These are phyloP conservation scores for Salvator merianae DNA, from an alignment of 2,113 vertebrate genomes.

Conservation along the genomic window DNA sequence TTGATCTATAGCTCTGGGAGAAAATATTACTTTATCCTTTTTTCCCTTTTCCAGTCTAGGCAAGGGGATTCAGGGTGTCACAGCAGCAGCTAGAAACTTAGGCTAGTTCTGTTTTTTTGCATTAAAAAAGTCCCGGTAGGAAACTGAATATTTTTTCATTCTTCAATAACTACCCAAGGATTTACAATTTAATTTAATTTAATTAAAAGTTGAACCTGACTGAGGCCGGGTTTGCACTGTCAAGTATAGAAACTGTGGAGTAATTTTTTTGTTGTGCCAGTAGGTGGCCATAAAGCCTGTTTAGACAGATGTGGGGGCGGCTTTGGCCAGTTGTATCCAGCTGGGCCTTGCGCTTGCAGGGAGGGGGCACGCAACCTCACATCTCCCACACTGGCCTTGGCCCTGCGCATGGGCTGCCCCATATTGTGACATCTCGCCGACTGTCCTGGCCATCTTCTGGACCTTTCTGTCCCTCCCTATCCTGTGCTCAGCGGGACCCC, in stretches of 20 bases:
- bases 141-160: background rate
- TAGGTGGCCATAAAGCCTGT: background rate
- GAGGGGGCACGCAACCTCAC: too few species aligned
- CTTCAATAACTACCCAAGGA: background rate
- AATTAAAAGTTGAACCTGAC: too few species aligned
- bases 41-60: background rate
- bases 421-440: too few species aligned
- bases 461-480: too few species aligned
- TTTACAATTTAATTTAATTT: slow-evolving; percentile 4
- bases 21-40: background rate
- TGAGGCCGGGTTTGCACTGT: too few species aligned
- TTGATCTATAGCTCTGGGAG: background rate
- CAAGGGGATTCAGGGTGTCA: background rate
- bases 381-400: too few species aligned
- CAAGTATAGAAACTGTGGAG: slow-evolving; percentile 12
- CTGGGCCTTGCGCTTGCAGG: too few species aligned
- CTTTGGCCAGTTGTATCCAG: too few species aligned
- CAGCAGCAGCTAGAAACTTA: background rate
- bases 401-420: too few species aligned
- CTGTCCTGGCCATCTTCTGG: too few species aligned
- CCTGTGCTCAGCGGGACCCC: too few species aligned
- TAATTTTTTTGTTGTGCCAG: background rate
- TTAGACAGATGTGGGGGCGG: too few species aligned
- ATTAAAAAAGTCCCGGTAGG: background rate
- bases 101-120: background rate